phyloP scores from a whole-genome alignment of 2,113 vertebrate genomes.

The Heteronetta atricapilla region DNA sequence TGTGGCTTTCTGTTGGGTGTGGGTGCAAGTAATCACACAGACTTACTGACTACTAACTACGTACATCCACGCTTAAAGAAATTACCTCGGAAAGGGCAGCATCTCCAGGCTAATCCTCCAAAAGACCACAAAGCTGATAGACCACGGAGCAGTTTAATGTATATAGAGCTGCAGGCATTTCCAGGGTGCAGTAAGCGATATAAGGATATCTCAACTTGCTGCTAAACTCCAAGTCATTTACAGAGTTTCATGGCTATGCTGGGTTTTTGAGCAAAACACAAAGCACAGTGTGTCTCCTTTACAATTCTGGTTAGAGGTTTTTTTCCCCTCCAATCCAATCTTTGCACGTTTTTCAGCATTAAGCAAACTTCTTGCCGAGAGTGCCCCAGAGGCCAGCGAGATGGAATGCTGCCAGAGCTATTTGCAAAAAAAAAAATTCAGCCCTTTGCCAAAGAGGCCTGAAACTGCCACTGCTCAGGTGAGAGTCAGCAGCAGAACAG shows the following conservation, averaged over 20 bases:
- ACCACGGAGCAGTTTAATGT: neutral
- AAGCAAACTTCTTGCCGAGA: neutral
- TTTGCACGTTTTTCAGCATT: neutral
- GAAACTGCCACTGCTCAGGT: neutral
- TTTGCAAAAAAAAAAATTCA: neutral
- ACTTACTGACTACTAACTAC: neutral
- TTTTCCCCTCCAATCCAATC: fast-evolving
- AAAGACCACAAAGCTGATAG: neutral
- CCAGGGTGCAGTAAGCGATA: neutral
- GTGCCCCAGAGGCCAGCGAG: fast-evolving
- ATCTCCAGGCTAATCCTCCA: neutral
- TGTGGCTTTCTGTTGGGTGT: fast-evolving
- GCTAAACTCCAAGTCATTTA: neutral
- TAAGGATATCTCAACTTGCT: neutral
- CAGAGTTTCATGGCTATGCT: neutral
- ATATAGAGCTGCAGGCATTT: neutral
- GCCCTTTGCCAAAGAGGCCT: neutral
- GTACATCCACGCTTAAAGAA: neutral
- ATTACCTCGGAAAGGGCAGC: neutral
- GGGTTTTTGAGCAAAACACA: neutral
- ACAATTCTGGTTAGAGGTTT: neutral
- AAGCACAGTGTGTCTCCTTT: neutral
- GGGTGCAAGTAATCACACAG: neutral
- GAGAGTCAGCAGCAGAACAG: neutral
- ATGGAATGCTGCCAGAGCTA: neutral